Conservation (phyloP, 1,140 invertebrate species). For the Platyscapa corneri region DNA sequence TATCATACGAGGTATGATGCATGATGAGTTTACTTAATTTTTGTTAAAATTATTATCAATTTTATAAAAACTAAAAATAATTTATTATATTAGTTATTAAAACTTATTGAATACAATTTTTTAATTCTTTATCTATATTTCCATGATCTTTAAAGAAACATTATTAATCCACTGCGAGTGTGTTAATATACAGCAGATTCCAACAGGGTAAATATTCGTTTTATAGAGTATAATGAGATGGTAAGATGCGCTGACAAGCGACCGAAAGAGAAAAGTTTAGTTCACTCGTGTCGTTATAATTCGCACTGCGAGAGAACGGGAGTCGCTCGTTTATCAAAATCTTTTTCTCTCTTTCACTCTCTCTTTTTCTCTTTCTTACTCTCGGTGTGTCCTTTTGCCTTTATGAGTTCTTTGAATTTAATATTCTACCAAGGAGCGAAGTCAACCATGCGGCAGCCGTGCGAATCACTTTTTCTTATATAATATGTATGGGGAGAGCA, state of each 20-base stretch:
- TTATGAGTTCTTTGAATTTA: constrained; percentile 50
- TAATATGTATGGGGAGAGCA: not conserved
- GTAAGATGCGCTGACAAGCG: not conserved
- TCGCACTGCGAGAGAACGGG: not conserved
- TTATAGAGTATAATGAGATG: constrained; percentile 11
- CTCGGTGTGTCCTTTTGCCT: not conserved
- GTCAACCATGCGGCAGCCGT: too few relatives aligned
- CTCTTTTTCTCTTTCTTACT: not conserved
- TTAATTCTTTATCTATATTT: not conserved
- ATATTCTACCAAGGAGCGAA: not conserved
- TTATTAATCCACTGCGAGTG: not conserved
- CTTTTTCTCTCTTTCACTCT: not conserved
- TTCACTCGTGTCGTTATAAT: constrained; percentile 25
- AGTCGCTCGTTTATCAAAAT: not conserved
- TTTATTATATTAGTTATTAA: not conserved
- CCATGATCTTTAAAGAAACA: not conserved
- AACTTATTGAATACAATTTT: not conserved
- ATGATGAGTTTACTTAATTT: too few relatives aligned
- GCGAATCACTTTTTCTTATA: not conserved
- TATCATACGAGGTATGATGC: too few relatives aligned
- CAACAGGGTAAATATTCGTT: constrained; percentile 8
- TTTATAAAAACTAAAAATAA: too few relatives aligned
- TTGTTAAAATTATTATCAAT: too few relatives aligned
- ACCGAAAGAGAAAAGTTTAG: not conserved
- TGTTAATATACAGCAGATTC: not conserved